phyloP scores from a whole-genome alignment of 1,140 invertebrate genomes.

The Zeugodacus cucurbitae region DNA sequence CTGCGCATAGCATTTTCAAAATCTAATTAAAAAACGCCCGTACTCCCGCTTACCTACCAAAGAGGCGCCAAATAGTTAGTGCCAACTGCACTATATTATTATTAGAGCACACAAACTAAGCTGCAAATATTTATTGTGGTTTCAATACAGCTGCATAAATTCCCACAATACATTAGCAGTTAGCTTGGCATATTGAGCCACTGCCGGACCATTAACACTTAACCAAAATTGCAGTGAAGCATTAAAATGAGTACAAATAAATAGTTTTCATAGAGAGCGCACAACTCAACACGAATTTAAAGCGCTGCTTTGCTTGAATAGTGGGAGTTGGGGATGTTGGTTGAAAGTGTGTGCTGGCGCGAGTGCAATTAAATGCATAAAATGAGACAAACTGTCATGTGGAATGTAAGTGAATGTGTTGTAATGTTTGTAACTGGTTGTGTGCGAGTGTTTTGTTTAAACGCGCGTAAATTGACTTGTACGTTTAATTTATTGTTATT shows the following conservation, averaged over 20 bases:
- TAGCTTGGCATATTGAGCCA: conserved; percentile 32
- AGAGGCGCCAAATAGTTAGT: neutral
- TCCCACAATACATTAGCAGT: conserved; percentile 15
- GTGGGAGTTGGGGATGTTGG: neutral
- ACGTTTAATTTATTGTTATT: conserved; percentile 44
- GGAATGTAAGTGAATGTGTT: neutral
- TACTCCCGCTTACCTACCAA: neutral
- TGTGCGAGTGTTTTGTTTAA: neutral
- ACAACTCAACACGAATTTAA: neutral
- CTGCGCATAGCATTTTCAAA: neutral
- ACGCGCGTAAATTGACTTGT: conserved; percentile 42
- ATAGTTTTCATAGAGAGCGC: neutral
- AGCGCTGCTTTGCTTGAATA: neutral
- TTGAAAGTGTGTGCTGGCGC: neutral
- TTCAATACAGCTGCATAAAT: conserved; percentile 35
- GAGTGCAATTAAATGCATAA: conserved; percentile 29
- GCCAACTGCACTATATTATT: neutral
- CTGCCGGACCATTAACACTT: conserved; percentile 5
- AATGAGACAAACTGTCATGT: neutral
- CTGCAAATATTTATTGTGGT: conserved; percentile 39
- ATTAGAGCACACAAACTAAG: neutral
- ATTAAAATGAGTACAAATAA: conserved; percentile 22
- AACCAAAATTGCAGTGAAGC: conserved; percentile 16
- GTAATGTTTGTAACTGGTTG: neutral
- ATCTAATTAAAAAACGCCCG: conserved; percentile 4